Evolutionary conservation across 2,888 invertebrate species (phyloP).

Genomic region (Mythimna albipuncta): DNA sequence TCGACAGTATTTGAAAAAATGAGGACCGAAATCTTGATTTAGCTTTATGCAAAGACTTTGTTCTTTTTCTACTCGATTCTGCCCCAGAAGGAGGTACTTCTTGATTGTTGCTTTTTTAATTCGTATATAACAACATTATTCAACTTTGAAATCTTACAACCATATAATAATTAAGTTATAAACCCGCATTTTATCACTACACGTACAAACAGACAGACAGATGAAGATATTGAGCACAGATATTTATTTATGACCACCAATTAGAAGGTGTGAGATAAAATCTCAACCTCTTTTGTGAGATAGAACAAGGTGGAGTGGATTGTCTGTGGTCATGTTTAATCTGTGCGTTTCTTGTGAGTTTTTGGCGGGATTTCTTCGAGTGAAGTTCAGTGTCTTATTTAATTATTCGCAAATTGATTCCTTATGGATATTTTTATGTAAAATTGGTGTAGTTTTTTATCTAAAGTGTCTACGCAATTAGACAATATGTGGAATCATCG

Average conservation of each 20-base stretch:
- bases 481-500: no score
- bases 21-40: no score
- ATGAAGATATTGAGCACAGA: conserved; percentile 65
- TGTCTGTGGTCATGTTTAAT: conserved; percentile 52
- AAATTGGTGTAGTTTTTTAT: no score
- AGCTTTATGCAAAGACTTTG: no score
- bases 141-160: neutral
- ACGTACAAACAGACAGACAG: conserved; percentile 70
- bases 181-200: conserved; percentile 55
- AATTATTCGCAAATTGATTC: no score
- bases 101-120: neutral
- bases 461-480: no score
- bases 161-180: conserved; percentile 54
- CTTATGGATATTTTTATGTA: no score
- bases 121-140: neutral
- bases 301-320: conserved; percentile 47
- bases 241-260: conserved; percentile 88
- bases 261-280: conserved; percentile 84
- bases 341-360: neutral
- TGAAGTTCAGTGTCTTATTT: no score
- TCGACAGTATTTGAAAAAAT: no score
- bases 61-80: no score
- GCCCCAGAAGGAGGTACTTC: no score
- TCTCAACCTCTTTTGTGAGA: conserved; percentile 68
- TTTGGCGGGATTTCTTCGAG: no score